Evolutionary conservation across 2,888 invertebrate species (phyloP).

Genomic region (Subacronicta megacephala): DNA sequence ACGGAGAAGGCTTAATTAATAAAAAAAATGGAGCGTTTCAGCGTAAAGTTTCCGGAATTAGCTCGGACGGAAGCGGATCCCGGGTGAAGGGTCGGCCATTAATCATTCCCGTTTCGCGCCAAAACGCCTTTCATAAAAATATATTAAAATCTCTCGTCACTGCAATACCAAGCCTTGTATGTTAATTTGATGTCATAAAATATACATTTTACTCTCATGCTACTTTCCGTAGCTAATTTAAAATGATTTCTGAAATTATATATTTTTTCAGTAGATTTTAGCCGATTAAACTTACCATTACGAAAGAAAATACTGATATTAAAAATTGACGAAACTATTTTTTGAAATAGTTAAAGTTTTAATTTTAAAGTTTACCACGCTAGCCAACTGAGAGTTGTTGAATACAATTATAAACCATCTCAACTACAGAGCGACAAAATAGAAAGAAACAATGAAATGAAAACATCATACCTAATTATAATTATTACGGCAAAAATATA

Average conservation of each 20-base stretch:
- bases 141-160: conserved; percentile 82
- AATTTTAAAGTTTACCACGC: too few relatives aligned
- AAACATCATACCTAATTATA: too few relatives aligned
- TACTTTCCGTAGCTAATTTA: conserved; percentile 67
- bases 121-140: conserved; percentile 84
- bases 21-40: conserved; percentile 62
- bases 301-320: too few relatives aligned
- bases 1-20: conserved; percentile 72
- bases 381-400: too few relatives aligned
- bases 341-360: too few relatives aligned
- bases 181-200: conserved; percentile 82
- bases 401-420: too few relatives aligned
- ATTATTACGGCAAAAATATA: too few relatives aligned
- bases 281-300: too few relatives aligned
- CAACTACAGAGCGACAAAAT: too few relatives aligned
- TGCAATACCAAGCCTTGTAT: conserved; percentile 78
- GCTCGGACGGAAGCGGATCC: conserved; percentile 71
- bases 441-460: too few relatives aligned
- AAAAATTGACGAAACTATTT: too few relatives aligned
- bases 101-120: conserved; percentile 82
- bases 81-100: conserved; percentile 80
- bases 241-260: conserved; percentile 61
- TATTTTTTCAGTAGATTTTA: conserved; percentile 55
- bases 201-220: conserved; percentile 68
- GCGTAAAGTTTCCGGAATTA: conserved; percentile 72